These are phyloP conservation scores for Nasonovia ribisnigri DNA, from an alignment of 2,888 invertebrate species.

Conservation along the genomic window DNA sequence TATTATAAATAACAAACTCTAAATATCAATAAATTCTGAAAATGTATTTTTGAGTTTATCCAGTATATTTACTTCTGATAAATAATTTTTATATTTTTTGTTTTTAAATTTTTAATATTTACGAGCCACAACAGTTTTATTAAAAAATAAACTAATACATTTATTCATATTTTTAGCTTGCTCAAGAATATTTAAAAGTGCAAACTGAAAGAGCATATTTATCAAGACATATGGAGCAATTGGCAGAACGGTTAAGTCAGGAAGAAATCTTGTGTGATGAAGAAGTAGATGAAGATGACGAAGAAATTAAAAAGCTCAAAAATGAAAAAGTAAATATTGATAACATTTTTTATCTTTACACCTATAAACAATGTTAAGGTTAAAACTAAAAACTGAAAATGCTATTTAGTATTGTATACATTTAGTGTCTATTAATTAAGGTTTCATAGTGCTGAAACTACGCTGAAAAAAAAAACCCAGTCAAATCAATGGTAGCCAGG, in stretches of 20 bases:
- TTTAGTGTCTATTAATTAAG: neutral
- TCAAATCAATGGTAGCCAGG: neutral
- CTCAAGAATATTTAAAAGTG: slow-evolving; percentile 89
- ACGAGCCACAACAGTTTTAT: slow-evolving; percentile 3
- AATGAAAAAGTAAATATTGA: slow-evolving; percentile 77
- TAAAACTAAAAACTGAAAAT: neutral
- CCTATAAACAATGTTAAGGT: neutral
- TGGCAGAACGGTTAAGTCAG: slow-evolving; percentile 78
- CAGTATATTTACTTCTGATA: neutral
- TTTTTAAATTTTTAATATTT: slow-evolving; percentile 5
- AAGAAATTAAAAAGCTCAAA: slow-evolving; percentile 78
- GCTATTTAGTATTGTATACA: neutral
- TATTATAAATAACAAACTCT: too few species aligned
- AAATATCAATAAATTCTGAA: neutral
- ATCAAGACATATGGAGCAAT: slow-evolving; percentile 82
- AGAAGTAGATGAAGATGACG: slow-evolving; percentile 69
- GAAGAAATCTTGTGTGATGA: slow-evolving; percentile 69
- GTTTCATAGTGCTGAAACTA: neutral
- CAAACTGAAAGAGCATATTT: slow-evolving; percentile 88
- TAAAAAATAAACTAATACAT: neutral
- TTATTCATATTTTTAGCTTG: slow-evolving; percentile 74
- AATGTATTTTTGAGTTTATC: neutral
- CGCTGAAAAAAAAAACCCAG: neutral
- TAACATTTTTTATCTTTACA: neutral
- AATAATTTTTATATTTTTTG: slow-evolving; percentile 1